Evolutionary conservation across 2,113 vertebrate species (phyloP), one percentile per base, ranked within the genome.

Genomic region (Okapia johnstoni): DNA sequence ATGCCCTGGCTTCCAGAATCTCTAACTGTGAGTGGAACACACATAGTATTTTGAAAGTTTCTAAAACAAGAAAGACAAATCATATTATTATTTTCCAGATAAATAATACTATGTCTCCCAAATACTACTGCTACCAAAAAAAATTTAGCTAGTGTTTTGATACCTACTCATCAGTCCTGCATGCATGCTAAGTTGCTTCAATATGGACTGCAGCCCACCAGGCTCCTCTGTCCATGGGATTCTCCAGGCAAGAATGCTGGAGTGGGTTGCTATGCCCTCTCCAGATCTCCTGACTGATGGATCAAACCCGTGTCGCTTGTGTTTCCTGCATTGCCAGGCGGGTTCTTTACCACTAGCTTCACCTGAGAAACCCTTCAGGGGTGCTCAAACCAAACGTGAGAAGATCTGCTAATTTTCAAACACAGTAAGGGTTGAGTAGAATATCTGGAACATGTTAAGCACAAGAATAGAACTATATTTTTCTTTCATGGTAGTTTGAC

Each of bases 11-110:
- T 96, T 91, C 43, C 40, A 26, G 85, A 96, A 79, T 80, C 90
- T 95, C 83, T 88, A 93, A 70, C 91, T 89, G 33, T 91, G 70
- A 96, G 50, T 50, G 63, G 79, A 52, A 90, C 25, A 83, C 58
- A 30, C 21, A 80, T 7, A 76, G 30, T 76, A 83, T 63, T 97
- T 92, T 76, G 5, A 52, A 94, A 76, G 26, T 57, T 86, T 60
- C 19, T 46, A 80, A 84, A 58, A 60, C 1, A 87, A 94, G 23
- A 81, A 91, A 55, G 17, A 23, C 1, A 88, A 66, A 55, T n/a
- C 23, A 54, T 23, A 55, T 9, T 36, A 4, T 43, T 86, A 52
- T 54, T 95, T 19, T 77, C 36, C 28, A 97, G 84, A 57, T 33
- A 83, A 54, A 88, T 15, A 87, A 73, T 60, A 79, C 13, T 58